Percentiles rank a stretch among this genome's conserved stretches.
phyloP scores from a whole-genome alignment of 2,113 vertebrate genomes.

The Rutilus rutilus region DNA sequence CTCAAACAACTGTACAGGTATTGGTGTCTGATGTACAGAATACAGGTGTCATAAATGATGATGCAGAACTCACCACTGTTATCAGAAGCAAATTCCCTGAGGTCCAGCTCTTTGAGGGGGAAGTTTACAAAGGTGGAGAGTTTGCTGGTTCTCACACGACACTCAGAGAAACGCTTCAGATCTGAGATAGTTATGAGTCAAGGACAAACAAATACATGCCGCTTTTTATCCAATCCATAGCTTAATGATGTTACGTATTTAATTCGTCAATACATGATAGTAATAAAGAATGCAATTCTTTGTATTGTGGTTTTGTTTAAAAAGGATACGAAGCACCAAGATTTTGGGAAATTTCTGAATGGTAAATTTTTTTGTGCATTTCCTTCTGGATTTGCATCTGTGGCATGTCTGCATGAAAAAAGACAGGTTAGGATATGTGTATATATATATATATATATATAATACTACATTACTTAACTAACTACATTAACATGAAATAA shows the following conservation, averaged over 20 bases:
- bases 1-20: neutral
- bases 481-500: too few relatives aligned
- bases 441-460: constrained; percentile 5
- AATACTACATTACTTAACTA: neutral
- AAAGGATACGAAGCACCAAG: constrained; percentile 96
- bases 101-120: constrained; percentile 91
- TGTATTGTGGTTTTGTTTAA: neutral
- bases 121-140: constrained; percentile 94
- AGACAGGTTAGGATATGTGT: neutral
- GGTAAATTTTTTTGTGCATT: constrained; percentile 95
- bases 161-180: constrained; percentile 95
- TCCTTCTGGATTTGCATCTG: constrained; percentile 88
- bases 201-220: constrained; percentile 65
- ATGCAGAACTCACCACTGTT: constrained; percentile 81
- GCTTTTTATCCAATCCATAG: neutral
- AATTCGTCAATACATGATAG: neutral
- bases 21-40: neutral
- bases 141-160: constrained; percentile 87
- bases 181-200: constrained; percentile 78
- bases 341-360: constrained; percentile 97
- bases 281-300: neutral
- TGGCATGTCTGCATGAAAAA: constrained; percentile 83
- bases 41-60: neutral
- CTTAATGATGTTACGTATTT: neutral
- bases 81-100: constrained; percentile 88